These are phyloP conservation scores for Cecidostiba fungosa DNA, from an alignment of 2,888 invertebrate species.

Conservation along the genomic window DNA sequence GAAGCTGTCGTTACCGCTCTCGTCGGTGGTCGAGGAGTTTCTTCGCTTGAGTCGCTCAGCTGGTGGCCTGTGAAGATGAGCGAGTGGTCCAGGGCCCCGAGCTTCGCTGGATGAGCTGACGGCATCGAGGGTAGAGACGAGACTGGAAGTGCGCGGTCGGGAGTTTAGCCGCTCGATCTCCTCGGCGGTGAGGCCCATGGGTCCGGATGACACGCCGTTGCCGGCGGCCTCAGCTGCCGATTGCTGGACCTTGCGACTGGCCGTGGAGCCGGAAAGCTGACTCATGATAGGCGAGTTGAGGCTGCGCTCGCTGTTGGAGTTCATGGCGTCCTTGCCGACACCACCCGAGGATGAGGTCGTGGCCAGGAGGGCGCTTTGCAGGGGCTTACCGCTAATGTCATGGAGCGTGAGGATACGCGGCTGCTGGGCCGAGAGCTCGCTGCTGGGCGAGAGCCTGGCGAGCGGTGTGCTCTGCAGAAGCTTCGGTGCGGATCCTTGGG, in stretches of 20 bases:
- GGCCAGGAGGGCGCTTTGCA: constrained; percentile 93
- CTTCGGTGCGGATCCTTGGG: constrained; percentile 82
- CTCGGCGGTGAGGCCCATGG: constrained; percentile 94
- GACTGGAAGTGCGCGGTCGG: constrained; percentile 92
- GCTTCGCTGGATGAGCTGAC: constrained; percentile 95
- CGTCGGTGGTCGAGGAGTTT: constrained; percentile 94
- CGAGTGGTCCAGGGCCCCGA: constrained; percentile 86
- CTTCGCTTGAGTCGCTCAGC: constrained; percentile 87
- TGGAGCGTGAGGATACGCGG: constrained; percentile 95
- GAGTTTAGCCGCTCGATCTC: constrained; percentile 95
- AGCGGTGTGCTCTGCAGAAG: constrained; percentile 95
- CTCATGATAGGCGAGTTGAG: constrained; percentile 96
- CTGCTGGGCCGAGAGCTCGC: constrained; percentile 94
- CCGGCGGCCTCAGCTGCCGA: constrained; percentile 83
- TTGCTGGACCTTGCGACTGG: constrained; percentile 88
- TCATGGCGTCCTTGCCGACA: constrained; percentile 92
- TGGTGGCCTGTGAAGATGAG: constrained; percentile 85
- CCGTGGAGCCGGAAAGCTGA: constrained; percentile 91
- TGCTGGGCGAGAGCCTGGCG: constrained; percentile 94
- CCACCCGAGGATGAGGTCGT: constrained; percentile 94
- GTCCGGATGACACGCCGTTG: constrained; percentile 85
- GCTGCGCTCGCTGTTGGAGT: constrained; percentile 95
- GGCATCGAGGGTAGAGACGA: constrained; percentile 95
- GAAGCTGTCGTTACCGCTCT: constrained; percentile 96
- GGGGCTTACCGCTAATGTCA: constrained; percentile 95